Evolutionary conservation across 2,797 vertebrate species (phyloP), one percentile per base, ranked within the genome.

Genomic region (Myotis myotis): DNA sequence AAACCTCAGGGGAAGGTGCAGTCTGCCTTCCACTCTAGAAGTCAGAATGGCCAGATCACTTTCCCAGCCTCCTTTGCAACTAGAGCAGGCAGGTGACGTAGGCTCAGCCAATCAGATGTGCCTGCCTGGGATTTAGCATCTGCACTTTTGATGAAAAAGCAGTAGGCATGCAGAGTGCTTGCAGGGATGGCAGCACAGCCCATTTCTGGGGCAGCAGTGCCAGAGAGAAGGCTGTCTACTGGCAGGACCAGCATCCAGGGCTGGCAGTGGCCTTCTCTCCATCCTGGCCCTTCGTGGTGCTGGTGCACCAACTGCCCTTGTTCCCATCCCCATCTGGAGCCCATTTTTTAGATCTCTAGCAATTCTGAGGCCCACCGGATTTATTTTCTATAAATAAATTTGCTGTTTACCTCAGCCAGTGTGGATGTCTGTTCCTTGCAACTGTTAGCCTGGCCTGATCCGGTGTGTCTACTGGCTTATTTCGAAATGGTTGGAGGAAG

Each of bases 201-300:
- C 47, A 8, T 13, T 70, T 75, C 16, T 1, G 44, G 22, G 76
- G 6, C 64, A 47, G 57, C 33, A 57, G n/a, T 28, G 1, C 44
- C 22, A 16, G 62, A 71, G 68, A 79, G 33, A 23, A 10, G 53
- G 28, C 36, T 80, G 55, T 57, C 28, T 12, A 5, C 2, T 6
- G 5, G 38, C 1, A 23, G 51, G 49, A 10, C 23, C 64, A 44
- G 36, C 0, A 1, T 25, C 19, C n/a, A 33, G 7, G 1, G 3
- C 6, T 49, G 44, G 38, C 25, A 8, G 47, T 0, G 19, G 5
- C 30, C 38, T 81, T 22, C 66, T 36, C 11, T 74, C 47, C 10
- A 16, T 15, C 15, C n/a, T 4, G 9, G 41, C 33, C 47, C 44
- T 75, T 23, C 1, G 10, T 17, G 41, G 6, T 60, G 41, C 60